phyloP scores from a whole-genome alignment of 2,888 invertebrate genomes.

The Phanerotoma sp. region DNA sequence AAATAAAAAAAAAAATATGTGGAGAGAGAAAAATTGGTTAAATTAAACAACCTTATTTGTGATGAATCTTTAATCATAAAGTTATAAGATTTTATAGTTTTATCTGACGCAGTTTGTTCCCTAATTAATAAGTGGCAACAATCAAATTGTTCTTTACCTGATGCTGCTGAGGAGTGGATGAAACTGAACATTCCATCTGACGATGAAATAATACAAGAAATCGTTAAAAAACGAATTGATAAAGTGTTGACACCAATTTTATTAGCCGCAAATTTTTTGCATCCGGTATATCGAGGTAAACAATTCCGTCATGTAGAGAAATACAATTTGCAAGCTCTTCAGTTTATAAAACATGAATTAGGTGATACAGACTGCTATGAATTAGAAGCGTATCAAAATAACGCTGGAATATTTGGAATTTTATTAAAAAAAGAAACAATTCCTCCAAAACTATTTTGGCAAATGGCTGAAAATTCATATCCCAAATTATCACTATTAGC shows the following conservation, averaged over 20 bases:
- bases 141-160: conserved; percentile 12
- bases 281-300: conserved; percentile 18
- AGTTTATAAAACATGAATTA: conserved; percentile 13
- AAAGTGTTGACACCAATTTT: conserved; percentile 17
- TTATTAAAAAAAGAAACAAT: conserved; percentile 3
- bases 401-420: conserved; percentile 4
- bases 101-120: conserved; percentile 19
- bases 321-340: background rate
- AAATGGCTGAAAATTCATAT: background rate
- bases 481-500: conserved; percentile 9
- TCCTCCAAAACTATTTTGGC: conserved; percentile 12
- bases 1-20: background rate
- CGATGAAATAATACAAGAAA: conserved; percentile 18
- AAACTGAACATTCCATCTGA: conserved; percentile 13
- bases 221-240: background rate
- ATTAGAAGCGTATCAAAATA: conserved; percentile 4
- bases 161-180: conserved; percentile 20
- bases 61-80: conserved; percentile 2
- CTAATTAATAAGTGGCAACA: conserved; percentile 13
- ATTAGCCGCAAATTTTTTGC: conserved; percentile 17
- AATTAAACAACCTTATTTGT: background rate
- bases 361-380: background rate
- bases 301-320: conserved; percentile 7
- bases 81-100: conserved; percentile 7
- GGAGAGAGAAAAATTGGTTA: background rate